phyloP scores from a whole-genome alignment of 2,888 invertebrate genomes.

The Lampropteryx suffumata region DNA sequence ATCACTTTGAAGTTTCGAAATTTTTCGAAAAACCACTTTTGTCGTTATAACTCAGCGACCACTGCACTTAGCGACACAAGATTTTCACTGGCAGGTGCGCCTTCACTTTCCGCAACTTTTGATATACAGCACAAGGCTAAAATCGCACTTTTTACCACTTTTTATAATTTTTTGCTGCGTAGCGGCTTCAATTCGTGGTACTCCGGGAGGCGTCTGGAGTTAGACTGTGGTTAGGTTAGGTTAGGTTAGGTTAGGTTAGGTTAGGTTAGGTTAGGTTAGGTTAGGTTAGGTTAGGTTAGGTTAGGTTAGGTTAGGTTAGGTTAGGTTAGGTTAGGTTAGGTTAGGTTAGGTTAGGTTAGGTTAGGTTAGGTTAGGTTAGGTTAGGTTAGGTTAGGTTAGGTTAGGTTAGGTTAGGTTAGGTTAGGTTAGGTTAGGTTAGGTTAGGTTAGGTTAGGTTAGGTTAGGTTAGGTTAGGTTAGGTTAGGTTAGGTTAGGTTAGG shows the following conservation, averaged over 20 bases:
- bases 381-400: slow-evolving; percentile 35
- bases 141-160: no score
- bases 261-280: slow-evolving; percentile 18
- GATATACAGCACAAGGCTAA: no score
- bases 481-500: slow-evolving; percentile 35
- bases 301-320: slow-evolving; percentile 24
- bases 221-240: background rate
- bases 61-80: no score
- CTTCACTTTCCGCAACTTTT: no score
- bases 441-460: slow-evolving; percentile 35
- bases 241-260: background rate
- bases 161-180: no score
- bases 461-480: slow-evolving; percentile 35
- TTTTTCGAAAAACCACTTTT: no score
- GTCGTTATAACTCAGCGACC: no score
- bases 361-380: slow-evolving; percentile 15
- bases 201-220: no score
- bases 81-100: no score
- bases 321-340: slow-evolving; percentile 20
- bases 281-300: slow-evolving; percentile 29
- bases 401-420: slow-evolving; percentile 34
- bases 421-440: slow-evolving; percentile 34
- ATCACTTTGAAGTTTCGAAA: no score
- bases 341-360: slow-evolving; percentile 16
- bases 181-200: no score